These are phyloP conservation scores for Tiliacea aurago DNA, from an alignment of 2,888 invertebrate species.

Conservation along the genomic window DNA sequence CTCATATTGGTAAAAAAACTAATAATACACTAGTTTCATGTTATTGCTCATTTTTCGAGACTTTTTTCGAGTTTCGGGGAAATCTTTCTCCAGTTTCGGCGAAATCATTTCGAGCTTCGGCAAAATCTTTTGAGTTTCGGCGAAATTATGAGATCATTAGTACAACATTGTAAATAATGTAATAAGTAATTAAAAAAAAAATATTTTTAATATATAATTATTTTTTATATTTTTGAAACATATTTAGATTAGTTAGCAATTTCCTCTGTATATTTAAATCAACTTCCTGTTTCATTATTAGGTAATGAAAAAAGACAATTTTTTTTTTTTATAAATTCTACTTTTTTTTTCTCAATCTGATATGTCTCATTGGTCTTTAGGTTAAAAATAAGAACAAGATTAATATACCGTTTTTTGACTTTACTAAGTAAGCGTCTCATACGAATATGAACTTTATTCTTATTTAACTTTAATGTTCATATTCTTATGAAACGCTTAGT, in stretches of 20 bases:
- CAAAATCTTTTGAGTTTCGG: background rate
- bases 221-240: background rate
- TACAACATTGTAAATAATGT: slow-evolving; percentile 33
- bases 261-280: background rate
- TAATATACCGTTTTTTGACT: background rate
- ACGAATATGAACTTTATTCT: background rate
- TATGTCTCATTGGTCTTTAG: slow-evolving; percentile 45
- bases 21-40: slow-evolving; percentile 55
- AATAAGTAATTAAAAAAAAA: slow-evolving; percentile 2
- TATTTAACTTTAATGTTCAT: background rate
- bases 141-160: slow-evolving; percentile 52
- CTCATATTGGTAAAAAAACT: slow-evolving; percentile 63
- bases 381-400: background rate
- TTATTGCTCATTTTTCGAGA: slow-evolving; percentile 38
- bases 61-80: slow-evolving; percentile 9
- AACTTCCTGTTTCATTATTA: background rate
- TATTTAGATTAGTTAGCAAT: background rate
- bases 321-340: background rate
- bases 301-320: background rate
- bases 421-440: background rate
- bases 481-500: background rate
- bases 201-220: background rate
- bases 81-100: background rate
- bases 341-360: slow-evolving; percentile 29
- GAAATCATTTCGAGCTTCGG: background rate